These are phyloP conservation scores for Eudemis profundana DNA, from an alignment of 2,888 invertebrate genomes.

Conservation along the genomic window DNA sequence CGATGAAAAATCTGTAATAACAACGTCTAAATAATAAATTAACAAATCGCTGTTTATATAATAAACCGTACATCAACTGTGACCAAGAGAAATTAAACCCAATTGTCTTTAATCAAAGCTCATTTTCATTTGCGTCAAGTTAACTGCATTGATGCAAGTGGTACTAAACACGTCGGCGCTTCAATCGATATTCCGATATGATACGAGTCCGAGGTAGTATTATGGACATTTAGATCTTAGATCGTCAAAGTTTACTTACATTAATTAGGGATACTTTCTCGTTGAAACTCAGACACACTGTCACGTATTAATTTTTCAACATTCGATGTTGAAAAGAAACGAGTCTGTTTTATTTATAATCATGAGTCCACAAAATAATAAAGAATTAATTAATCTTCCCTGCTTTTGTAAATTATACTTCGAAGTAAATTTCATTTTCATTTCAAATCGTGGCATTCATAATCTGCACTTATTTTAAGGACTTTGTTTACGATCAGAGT, in stretches of 20 bases:
- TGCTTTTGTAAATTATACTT: too few species aligned
- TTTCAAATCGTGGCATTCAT: too few species aligned
- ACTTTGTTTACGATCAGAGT: too few species aligned
- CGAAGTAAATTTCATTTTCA: too few species aligned
- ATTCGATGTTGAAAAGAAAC: too few species aligned
- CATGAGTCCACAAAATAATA: too few species aligned
- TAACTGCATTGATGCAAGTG: constrained; percentile 18
- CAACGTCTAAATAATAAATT: constrained; percentile 58
- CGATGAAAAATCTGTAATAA: constrained; percentile 61
- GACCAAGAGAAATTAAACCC: background rate
- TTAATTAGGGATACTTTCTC: constrained; percentile 36
- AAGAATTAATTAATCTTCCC: too few species aligned
- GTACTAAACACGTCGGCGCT: constrained; percentile 41
- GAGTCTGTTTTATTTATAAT: too few species aligned
- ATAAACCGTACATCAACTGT: constrained; percentile 44
- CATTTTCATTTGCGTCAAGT: constrained; percentile 9
- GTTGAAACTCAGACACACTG: constrained; percentile 14
- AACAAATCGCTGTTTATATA: constrained; percentile 54
- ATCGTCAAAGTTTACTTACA: constrained; percentile 27
- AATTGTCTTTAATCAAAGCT: background rate
- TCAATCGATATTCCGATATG: constrained; percentile 42
- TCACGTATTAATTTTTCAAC: background rate
- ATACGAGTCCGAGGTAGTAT: constrained; percentile 42
- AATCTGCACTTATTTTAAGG: too few species aligned
- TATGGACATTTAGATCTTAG: constrained; percentile 45